phyloP scores from a whole-genome alignment of 1,140 invertebrate genomes.

The Drosophila obscura region DNA sequence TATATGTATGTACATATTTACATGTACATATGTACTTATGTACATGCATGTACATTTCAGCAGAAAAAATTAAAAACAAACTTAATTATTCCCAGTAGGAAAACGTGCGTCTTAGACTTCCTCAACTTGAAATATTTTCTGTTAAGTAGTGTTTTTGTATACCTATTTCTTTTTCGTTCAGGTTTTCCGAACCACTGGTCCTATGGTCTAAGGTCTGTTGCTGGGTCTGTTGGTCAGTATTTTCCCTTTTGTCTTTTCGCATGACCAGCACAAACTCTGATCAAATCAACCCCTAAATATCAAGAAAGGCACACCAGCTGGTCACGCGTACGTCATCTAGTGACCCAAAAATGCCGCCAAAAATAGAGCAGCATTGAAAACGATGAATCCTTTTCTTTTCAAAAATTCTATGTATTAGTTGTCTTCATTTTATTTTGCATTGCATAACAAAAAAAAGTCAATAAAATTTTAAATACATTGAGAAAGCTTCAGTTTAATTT shows the following conservation, averaged over 20 bases:
- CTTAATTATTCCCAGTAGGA: no score
- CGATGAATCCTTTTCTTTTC: constrained; percentile 16
- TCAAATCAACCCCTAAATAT: constrained; percentile 68
- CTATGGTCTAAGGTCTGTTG: constrained; percentile 12
- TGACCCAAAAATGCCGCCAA: constrained; percentile 68
- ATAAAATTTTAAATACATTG: no score
- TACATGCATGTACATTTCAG: constrained; percentile 16
- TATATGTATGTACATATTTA: no score
- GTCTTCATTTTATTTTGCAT: background rate
- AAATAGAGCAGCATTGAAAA: constrained; percentile 51
- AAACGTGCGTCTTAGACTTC: no score
- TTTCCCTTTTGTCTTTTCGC: constrained; percentile 50
- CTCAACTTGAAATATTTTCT: background rate
- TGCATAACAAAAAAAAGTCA: background rate
- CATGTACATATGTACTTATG: background rate
- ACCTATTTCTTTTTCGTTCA: background rate
- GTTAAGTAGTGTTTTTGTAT: background rate
- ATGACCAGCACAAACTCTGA: constrained; percentile 64
- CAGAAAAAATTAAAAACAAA: no score
- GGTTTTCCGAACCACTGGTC: constrained; percentile 14
- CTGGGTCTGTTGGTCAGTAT: constrained; percentile 50
- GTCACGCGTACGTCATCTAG: constrained; percentile 53
- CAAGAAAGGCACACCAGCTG: constrained; percentile 51
- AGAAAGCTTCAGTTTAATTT: no score
- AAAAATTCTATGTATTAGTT: no score